phyloP scores from a whole-genome alignment of 2,888 invertebrate species.

The Agonum fuliginosum region DNA sequence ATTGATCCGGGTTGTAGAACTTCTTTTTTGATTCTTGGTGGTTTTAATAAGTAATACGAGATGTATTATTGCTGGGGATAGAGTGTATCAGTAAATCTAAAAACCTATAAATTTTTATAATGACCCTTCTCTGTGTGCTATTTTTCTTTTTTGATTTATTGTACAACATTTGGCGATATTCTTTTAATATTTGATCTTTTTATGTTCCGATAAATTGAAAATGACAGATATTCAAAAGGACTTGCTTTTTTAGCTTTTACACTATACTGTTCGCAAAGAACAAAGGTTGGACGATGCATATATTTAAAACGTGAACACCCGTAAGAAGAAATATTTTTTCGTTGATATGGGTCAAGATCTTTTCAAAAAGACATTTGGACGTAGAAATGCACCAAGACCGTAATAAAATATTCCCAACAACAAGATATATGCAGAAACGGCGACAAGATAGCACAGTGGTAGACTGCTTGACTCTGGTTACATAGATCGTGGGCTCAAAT shows the following conservation, averaged over 20 bases:
- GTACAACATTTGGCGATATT: not conserved
- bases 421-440: too few species aligned
- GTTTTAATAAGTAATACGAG: not conserved
- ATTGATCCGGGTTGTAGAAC: not conserved
- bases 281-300: constrained; percentile 41
- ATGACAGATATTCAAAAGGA: constrained; percentile 37
- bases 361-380: not conserved
- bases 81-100: not conserved
- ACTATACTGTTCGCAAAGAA: not conserved
- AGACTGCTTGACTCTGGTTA: too few species aligned
- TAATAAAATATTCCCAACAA: too few species aligned
- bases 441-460: too few species aligned
- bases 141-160: constrained; percentile 14
- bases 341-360: constrained; percentile 11
- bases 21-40: not conserved
- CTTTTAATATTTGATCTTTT: constrained; percentile 25
- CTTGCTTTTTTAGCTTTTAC: constrained; percentile 2
- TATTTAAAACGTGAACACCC: constrained; percentile 30
- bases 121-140: not conserved
- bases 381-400: too few species aligned
- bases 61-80: not conserved
- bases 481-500: too few species aligned
- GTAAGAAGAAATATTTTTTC: constrained; percentile 5
- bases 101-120: not conserved
- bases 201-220: constrained; percentile 13